phyloP scores from a whole-genome alignment of 2,113 vertebrate species.

The Chloropsis hardwickii region DNA sequence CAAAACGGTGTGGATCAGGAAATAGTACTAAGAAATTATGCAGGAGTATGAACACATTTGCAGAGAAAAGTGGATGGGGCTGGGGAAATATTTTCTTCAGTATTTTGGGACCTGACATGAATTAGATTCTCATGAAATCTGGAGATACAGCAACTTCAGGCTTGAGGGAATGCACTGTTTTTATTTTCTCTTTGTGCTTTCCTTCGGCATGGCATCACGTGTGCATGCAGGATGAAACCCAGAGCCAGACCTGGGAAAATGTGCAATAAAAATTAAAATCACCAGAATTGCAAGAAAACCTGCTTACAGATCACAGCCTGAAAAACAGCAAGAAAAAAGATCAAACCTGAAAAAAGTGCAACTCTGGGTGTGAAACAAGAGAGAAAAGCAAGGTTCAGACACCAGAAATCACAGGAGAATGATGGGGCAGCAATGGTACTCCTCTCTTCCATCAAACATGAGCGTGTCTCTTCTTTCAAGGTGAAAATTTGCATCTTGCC shows the following conservation, averaged over 20 bases:
- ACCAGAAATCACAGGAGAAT: not conserved
- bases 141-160: not conserved
- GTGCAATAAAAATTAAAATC: not conserved
- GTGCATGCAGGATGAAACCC: not conserved
- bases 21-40: not conserved
- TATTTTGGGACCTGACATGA: not conserved
- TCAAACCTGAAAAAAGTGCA: not conserved
- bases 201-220: not conserved
- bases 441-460: not conserved
- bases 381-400: not conserved
- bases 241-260: not conserved
- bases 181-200: not conserved
- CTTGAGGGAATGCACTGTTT: not conserved
- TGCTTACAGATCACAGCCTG: not conserved
- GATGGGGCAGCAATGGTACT: rapidly evolving
- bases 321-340: not conserved
- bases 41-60: not conserved
- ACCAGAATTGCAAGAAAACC: not conserved
- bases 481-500: not conserved
- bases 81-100: not conserved
- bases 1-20: not conserved
- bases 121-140: not conserved
- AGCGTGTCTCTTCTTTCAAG: not conserved
- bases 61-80: not conserved
- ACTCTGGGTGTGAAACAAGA: not conserved